Evolutionary conservation across 2,888 invertebrate species (phyloP), one percentile per base, ranked within the genome.

Genomic region (Agrochola circellaris): DNA sequence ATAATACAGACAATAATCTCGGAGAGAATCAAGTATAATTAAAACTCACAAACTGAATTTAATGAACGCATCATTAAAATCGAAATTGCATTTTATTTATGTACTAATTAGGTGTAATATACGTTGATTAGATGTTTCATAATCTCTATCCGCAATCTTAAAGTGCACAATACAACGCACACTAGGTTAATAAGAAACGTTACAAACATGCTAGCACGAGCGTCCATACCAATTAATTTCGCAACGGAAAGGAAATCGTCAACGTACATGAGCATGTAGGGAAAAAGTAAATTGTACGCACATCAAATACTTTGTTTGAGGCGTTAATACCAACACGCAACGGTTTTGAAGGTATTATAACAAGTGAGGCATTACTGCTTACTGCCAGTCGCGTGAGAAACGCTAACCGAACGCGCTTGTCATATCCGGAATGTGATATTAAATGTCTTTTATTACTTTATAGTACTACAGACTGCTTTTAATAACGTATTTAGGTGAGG

Each of bases 231-330:
- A 89, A 92, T 90, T 90, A 89, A 87, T 91, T 91, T 91, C 85
- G 90, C 89, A 91, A 90, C 88, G 81, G 86, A 92, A 92, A 91
- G 92, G 92, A 92, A 93, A 93, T 90, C 88, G 83, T 88, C 81
- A 87, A 87, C 88, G 81, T 84, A 82, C 84, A 89, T 85, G 87
- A 89, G 88, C 89, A 89, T 87, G 90, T 88, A 84, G 83, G 88
- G 84, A 88, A 91, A 92, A 91, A 89, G 82, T 81, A 77, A 81
- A 90, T 91, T 89, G 90, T 79, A 91, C 88, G 87, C 89, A 90
- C 88, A 85, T 88, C 86, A 86, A 89, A 90, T 87, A 89, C 86
- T 73, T 79, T 79, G 69, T 87, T 90, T 83, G 85, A 89, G 88
- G 88, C 86, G 88, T 83, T 89, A 91, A 90, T 86, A 79, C 75